These are phyloP conservation scores for Nymphicus hollandicus DNA, from an alignment of 2,113 vertebrate genomes.

Conservation along the genomic window DNA sequence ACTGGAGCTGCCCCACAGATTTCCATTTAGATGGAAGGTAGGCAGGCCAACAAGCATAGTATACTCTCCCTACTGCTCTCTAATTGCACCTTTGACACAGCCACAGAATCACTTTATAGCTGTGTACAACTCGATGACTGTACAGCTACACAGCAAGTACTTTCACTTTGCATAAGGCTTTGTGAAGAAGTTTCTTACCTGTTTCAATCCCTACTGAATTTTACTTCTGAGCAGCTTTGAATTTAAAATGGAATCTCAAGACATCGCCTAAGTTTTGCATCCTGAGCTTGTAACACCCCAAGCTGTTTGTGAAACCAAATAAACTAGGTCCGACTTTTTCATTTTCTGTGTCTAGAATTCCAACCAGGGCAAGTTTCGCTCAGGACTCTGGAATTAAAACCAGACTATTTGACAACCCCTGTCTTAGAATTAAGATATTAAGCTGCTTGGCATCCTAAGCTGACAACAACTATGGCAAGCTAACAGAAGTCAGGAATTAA, in stretches of 20 bases:
- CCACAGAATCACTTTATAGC: background rate
- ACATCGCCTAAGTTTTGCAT: background rate
- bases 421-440: background rate
- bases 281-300: background rate
- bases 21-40: background rate
- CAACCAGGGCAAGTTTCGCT: background rate
- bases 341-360: background rate
- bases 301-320: background rate
- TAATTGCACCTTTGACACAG: background rate
- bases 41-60: background rate
- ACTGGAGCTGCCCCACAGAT: background rate
- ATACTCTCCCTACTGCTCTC: background rate
- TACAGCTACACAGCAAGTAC: background rate
- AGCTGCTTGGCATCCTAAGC: background rate
- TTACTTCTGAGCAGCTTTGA: background rate
- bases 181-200: background rate
- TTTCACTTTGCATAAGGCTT: background rate
- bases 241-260: conserved; percentile 1
- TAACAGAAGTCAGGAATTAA: background rate
- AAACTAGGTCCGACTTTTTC: background rate
- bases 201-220: background rate
- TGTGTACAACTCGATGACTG: background rate
- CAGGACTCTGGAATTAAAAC: background rate
- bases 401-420: background rate
- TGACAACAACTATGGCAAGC: background rate